Percentiles rank a stretch among this genome's conserved stretches.
phyloP scores from a whole-genome alignment of 2,797 vertebrate species.

The Fratercula arctica region DNA sequence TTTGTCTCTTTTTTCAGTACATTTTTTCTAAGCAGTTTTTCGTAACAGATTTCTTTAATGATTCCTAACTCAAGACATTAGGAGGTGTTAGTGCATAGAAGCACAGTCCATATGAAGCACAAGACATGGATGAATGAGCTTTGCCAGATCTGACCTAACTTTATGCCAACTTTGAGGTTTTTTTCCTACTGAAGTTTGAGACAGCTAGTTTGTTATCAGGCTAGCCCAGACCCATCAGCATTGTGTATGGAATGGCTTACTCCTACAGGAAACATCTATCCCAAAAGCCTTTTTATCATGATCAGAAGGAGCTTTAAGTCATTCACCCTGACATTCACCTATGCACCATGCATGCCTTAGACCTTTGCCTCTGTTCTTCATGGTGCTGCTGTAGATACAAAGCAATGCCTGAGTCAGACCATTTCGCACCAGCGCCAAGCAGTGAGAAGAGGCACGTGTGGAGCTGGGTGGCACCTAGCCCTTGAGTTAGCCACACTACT shows the following conservation, averaged over 20 bases:
- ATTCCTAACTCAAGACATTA: neutral
- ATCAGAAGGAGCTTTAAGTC: neutral
- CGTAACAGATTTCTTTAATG: neutral
- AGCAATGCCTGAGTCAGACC: accelerated
- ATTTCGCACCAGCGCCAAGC: neutral
- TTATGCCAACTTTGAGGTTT: neutral
- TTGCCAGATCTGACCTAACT: neutral
- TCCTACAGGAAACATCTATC: neutral
- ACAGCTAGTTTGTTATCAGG: neutral
- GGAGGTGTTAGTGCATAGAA: neutral
- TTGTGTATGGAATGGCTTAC: neutral
- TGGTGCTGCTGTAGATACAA: neutral
- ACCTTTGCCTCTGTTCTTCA: neutral
- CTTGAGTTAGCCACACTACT: neutral
- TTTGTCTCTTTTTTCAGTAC: neutral
- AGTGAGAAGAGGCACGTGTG: neutral
- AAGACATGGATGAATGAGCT: neutral
- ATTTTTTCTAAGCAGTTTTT: neutral
- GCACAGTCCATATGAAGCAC: neutral
- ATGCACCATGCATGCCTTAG: accelerated
- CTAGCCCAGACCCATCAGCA: neutral
- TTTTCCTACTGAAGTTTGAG: neutral
- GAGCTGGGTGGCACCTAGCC: neutral
- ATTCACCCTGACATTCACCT: neutral
- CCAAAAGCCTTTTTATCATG: neutral